Evolutionary conservation across 2,797 vertebrate genomes (phyloP).

Genomic region (Tenualosa ilisha): DNA sequence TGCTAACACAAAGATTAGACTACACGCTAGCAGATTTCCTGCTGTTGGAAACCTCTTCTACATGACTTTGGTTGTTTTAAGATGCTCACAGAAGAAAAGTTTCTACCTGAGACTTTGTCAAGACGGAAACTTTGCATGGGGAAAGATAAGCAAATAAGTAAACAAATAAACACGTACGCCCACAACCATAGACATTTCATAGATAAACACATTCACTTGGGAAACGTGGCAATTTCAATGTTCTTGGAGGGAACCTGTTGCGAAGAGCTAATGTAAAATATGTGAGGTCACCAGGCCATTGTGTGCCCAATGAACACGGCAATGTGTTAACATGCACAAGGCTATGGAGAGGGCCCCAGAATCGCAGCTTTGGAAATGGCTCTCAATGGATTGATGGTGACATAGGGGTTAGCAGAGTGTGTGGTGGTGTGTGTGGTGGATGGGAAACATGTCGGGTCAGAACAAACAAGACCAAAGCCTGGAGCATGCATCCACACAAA

Average conservation of each 20-base stretch:
- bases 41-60: not conserved
- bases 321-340: not conserved
- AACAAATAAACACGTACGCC: no score
- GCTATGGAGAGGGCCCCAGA: not conserved
- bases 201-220: not conserved
- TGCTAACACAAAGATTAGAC: slow-evolving; percentile 58
- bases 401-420: not conserved
- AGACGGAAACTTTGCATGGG: not conserved
- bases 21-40: not conserved
- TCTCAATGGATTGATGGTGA: not conserved
- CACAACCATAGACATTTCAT: no score
- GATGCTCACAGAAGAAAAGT: slow-evolving; percentile 4
- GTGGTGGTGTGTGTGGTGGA: no score
- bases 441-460: not conserved
- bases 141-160: not conserved
- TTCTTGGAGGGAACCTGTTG: not conserved
- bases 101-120: not conserved
- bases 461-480: not conserved
- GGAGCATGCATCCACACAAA: not conserved
- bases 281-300: not conserved
- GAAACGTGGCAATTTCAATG: not conserved
- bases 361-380: not conserved
- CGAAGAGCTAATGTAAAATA: not conserved
- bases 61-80: not conserved
- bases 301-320: not conserved